Conservation (phyloP, 2,113 vertebrate species). For the Sylvietta virens region DNA sequence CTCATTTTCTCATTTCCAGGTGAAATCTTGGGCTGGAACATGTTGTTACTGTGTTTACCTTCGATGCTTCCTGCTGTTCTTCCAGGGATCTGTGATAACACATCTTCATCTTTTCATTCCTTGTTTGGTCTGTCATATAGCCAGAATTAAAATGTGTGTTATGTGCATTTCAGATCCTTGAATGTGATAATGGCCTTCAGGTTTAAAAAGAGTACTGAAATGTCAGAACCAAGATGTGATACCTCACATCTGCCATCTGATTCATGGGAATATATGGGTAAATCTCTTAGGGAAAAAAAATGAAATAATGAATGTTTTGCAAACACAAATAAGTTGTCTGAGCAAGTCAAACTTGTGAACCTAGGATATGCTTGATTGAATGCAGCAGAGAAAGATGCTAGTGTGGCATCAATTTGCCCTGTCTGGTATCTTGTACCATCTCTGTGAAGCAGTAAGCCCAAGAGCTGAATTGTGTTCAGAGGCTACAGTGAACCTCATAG, state of each 20-base stretch:
- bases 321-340: background rate
- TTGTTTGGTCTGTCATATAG: background rate
- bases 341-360: background rate
- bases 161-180: background rate
- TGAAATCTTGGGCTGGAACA: background rate
- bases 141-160: background rate
- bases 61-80: background rate
- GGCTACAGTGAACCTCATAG: background rate
- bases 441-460: background rate
- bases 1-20: background rate
- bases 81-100: background rate
- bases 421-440: background rate
- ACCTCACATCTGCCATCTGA: background rate
- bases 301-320: background rate
- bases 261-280: background rate
- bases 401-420: background rate
- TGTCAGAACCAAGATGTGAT: background rate
- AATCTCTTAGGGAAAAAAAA: background rate
- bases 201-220: background rate
- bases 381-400: background rate
- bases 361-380: background rate
- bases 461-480: background rate
- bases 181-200: background rate
- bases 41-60: background rate
- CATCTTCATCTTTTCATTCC: background rate